phyloP scores from a whole-genome alignment of 2,888 invertebrate species.

The Agonopterix alstromeriana region DNA sequence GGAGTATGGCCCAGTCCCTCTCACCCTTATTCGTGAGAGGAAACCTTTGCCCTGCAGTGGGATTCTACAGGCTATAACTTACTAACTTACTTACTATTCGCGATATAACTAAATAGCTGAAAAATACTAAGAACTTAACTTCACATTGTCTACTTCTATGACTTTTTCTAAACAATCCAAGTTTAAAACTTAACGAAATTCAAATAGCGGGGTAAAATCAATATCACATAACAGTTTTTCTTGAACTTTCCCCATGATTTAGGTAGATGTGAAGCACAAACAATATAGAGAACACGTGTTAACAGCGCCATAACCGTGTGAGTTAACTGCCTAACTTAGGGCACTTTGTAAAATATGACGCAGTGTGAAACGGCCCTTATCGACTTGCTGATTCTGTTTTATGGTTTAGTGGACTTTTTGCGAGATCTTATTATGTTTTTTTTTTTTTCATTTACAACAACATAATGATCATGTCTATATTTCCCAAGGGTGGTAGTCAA shows the following conservation, averaged over 20 bases:
- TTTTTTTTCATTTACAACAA: background rate
- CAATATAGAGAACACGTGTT: slow-evolving; percentile 72
- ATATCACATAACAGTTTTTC: slow-evolving; percentile 16
- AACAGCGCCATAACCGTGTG: slow-evolving; percentile 67
- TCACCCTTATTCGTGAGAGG: no score
- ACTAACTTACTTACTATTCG: no score
- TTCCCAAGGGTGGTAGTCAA: no score
- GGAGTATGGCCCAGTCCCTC: no score
- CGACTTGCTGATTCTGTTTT: slow-evolving; percentile 46
- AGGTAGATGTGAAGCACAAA: slow-evolving; percentile 47
- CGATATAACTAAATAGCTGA: no score
- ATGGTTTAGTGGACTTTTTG: slow-evolving; percentile 7
- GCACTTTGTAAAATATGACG: slow-evolving; percentile 73
- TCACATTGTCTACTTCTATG: no score
- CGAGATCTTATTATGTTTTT: background rate
- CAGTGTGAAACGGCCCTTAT: slow-evolving; percentile 59
- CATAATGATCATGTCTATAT: no score
- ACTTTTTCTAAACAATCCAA: no score
- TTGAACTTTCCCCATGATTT: slow-evolving; percentile 43
- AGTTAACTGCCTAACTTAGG: slow-evolving; percentile 72
- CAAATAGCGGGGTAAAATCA: background rate
- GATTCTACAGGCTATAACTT: no score
- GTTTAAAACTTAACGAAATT: no score
- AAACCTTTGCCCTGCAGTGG: no score
- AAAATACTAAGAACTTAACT: no score